These are phyloP conservation scores for Pterostichus niger DNA, from an alignment of 2,888 invertebrate species.

Conservation along the genomic window DNA sequence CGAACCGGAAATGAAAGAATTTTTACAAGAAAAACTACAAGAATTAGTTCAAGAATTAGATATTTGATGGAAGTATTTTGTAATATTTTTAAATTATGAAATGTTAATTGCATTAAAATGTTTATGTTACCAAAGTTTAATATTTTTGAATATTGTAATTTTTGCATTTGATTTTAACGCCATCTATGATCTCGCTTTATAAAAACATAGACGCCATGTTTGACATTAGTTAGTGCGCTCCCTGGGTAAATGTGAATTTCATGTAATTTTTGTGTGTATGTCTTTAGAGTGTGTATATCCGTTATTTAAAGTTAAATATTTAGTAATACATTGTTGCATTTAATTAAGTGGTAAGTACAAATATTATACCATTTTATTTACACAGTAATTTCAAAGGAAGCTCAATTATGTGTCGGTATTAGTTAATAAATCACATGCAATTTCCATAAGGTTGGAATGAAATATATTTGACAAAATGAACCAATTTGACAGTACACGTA, in stretches of 20 bases:
- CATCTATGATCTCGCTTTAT: slow-evolving; percentile 42
- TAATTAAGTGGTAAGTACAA: slow-evolving; percentile 62
- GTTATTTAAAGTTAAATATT: slow-evolving; percentile 65
- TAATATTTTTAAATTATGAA: slow-evolving; percentile 45
- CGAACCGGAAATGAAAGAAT: slow-evolving; percentile 81
- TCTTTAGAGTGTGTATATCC: slow-evolving; percentile 55
- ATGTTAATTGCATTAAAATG: slow-evolving; percentile 36
- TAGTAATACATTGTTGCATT: slow-evolving; percentile 61
- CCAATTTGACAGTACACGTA: slow-evolving; percentile 48
- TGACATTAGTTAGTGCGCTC: slow-evolving; percentile 66
- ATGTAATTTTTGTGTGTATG: slow-evolving; percentile 65
- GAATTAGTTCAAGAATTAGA: slow-evolving; percentile 61
- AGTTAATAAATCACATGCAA: slow-evolving; percentile 64
- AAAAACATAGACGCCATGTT: slow-evolving; percentile 62
- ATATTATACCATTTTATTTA: slow-evolving; percentile 27
- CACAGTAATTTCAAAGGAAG: slow-evolving; percentile 17
- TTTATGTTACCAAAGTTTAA: slow-evolving; percentile 11
- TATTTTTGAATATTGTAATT: slow-evolving; percentile 45
- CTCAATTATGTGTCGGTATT: slow-evolving; percentile 26
- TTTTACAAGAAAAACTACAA: slow-evolving; percentile 77
- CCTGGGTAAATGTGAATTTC: slow-evolving; percentile 66
- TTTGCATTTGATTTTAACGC: slow-evolving; percentile 11
- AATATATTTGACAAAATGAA: slow-evolving; percentile 52
- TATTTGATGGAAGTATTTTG: slow-evolving; percentile 33
- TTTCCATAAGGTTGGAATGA: slow-evolving; percentile 64